These are phyloP conservation scores for Pelobates cultripes DNA, from an alignment of 2,797 vertebrate genomes.

Conservation along the genomic window DNA sequence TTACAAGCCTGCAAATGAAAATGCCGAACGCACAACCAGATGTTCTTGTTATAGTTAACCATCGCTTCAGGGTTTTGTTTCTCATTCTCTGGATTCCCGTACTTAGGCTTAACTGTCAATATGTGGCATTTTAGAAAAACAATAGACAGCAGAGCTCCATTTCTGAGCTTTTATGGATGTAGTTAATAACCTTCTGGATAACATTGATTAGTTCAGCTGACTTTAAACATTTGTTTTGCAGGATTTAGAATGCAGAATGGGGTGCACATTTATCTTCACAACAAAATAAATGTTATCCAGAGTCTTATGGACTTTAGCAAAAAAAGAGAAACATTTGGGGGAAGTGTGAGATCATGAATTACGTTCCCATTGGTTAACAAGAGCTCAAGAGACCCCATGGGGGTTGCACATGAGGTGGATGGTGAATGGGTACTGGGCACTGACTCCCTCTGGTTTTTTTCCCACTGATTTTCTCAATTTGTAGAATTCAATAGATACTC, in stretches of 20 bases:
- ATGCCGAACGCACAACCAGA: conserved; percentile 30
- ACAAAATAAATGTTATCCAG: too few species aligned
- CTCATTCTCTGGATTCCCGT: conserved; percentile 8
- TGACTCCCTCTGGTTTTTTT: too few species aligned
- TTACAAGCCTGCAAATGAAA: conserved; percentile 26
- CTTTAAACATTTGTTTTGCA: conserved; percentile 17
- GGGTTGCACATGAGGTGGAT: too few species aligned
- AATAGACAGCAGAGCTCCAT: conserved; percentile 1
- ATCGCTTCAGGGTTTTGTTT: conserved; percentile 30
- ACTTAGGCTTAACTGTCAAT: conserved; percentile 12
- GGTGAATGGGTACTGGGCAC: too few species aligned
- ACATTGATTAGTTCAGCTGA: conserved; percentile 23
- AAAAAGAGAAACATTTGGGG: too few species aligned
- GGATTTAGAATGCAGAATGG: not conserved
- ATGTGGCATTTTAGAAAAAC: conserved; percentile 21
- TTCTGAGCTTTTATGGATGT: conserved; percentile 9
- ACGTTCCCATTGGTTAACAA: too few species aligned
- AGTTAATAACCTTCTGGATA: conserved; percentile 19
- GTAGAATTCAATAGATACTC: too few species aligned
- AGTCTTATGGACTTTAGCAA: too few species aligned
- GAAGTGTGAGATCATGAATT: too few species aligned
- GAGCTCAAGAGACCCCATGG: too few species aligned
- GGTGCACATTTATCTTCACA: too few species aligned
- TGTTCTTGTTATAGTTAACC: conserved; percentile 23
- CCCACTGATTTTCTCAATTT: too few species aligned